Evolutionary conservation across 35 echinoderm and acorn worm species (phyloP).

Genomic region (Stichopus chloronotus): DNA sequence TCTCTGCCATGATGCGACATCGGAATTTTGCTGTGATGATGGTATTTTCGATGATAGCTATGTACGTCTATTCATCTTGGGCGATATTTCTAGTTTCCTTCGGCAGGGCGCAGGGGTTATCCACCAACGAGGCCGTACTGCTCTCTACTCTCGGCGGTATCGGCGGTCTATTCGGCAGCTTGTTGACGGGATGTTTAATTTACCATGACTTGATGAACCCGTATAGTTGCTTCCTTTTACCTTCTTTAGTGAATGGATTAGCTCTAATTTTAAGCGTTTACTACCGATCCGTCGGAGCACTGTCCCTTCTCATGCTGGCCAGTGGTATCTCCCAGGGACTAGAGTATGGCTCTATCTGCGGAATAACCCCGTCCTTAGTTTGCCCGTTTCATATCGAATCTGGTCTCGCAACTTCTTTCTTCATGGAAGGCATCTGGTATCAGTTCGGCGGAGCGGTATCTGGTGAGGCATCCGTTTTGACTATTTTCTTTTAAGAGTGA

Average conservation of each 20-base stretch:
- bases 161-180: background rate
- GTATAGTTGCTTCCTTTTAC: background rate
- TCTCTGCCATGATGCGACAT: background rate
- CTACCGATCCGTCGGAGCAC: background rate
- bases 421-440: background rate
- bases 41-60: background rate
- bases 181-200: background rate
- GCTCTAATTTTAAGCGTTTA: background rate
- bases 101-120: background rate
- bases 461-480: background rate
- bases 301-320: background rate
- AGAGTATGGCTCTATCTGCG: background rate
- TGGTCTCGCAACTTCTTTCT: background rate
- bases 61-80: conserved; percentile 20
- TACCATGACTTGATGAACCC: background rate
- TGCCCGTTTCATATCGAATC: background rate
- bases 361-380: background rate
- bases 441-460: background rate
- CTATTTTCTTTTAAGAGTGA: background rate
- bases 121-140: background rate
- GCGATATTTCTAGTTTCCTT: background rate
- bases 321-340: background rate
- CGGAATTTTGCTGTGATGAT: background rate
- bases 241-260: background rate
- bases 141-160: background rate